Percentiles rank a stretch among this genome's conserved stretches.
Evolutionary conservation across 2,888 invertebrate species (phyloP).

Genomic region (Meta bourneti): DNA sequence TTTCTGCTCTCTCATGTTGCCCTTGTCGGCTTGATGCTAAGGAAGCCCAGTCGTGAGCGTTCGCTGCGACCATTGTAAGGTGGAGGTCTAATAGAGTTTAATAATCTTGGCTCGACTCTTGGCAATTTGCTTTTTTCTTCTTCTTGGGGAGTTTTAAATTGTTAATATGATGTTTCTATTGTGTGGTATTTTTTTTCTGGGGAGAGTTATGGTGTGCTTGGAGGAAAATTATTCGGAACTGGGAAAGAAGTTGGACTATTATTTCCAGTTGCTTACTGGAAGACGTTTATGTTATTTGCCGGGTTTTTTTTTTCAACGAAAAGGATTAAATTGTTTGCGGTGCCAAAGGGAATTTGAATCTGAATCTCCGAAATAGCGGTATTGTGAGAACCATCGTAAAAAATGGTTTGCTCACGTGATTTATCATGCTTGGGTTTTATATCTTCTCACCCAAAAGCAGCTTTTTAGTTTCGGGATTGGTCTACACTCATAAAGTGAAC

Average conservation of each 20-base stretch:
- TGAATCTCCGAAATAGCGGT: not conserved
- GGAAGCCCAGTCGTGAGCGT: constrained; percentile 14
- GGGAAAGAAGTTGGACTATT: not conserved
- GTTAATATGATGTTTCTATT: not conserved
- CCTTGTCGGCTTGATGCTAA: not conserved
- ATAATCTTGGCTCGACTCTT: not conserved
- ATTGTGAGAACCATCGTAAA: no score
- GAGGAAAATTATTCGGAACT: not conserved
- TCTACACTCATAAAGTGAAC: no score
- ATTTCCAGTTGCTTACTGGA: not conserved
- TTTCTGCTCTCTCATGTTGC: not conserved
- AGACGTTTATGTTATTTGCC: not conserved
- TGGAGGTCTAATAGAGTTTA: not conserved
- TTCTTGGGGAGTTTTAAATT: not conserved
- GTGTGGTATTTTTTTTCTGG: not conserved
- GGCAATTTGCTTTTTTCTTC: not conserved
- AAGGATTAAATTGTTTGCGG: not conserved
- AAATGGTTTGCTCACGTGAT: no score
- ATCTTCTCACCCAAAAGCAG: no score
- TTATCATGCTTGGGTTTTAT: no score
- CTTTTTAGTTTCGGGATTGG: no score
- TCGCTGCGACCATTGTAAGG: not conserved
- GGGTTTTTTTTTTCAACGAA: not conserved
- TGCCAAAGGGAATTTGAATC: not conserved
- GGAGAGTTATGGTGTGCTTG: not conserved